Conservation (phyloP, 2,113 vertebrate species). For the Acanthochromis polyacanthus region DNA sequence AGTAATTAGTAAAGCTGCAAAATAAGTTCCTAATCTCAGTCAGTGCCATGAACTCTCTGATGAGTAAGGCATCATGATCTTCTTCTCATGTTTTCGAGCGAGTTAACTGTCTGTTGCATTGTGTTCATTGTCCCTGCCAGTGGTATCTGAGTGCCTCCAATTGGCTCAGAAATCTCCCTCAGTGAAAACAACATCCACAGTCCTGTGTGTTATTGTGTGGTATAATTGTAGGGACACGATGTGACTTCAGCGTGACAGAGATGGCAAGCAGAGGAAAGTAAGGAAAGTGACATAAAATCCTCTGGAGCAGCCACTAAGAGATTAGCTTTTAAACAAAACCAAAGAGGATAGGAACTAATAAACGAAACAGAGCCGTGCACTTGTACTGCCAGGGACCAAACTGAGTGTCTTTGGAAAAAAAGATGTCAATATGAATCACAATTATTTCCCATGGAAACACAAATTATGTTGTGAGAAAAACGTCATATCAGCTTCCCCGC, state of each 20-base stretch:
- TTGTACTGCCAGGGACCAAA: not conserved
- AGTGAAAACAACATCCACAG: not conserved
- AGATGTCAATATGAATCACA: not conserved
- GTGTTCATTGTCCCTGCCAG: no score
- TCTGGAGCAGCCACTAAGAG: not conserved
- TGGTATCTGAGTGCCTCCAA: not conserved
- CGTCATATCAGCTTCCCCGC: constrained; percentile 4
- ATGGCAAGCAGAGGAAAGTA: not conserved
- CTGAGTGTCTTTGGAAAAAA: not conserved
- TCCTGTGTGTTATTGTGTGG: not conserved
- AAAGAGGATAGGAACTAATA: not conserved
- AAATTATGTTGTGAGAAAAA: not conserved
- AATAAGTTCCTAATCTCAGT: no score
- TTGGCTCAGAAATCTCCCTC: not conserved
- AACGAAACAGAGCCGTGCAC: not conserved
- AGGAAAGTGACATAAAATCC: not conserved
- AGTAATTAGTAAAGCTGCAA: no score
- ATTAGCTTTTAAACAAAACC: not conserved
- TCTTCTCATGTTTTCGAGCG: no score
- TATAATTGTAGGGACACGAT: not conserved
- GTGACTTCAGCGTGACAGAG: not conserved
- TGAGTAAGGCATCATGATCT: no score
- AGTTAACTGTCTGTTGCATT: no score
- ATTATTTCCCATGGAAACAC: constrained; percentile 8
- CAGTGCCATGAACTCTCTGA: no score